These are phyloP conservation scores for Hyalella azteca DNA, from an alignment of 2,888 invertebrate genomes.

Conservation along the genomic window DNA sequence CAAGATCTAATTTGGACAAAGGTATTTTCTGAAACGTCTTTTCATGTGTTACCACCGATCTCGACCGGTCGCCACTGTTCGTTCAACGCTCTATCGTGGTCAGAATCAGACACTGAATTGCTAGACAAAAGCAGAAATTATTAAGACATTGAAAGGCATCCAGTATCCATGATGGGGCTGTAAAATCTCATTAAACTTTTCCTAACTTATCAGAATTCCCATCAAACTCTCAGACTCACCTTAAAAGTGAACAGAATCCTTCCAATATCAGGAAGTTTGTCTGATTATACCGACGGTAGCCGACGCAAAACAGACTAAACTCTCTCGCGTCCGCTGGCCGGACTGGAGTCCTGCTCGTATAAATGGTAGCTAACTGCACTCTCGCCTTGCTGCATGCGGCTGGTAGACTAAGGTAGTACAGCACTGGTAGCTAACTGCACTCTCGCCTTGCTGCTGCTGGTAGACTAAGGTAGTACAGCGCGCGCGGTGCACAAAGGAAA, in stretches of 20 bases:
- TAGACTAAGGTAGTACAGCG: too few species aligned
- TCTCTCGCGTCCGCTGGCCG: neutral
- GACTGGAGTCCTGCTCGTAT: too few species aligned
- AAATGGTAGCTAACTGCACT: too few species aligned
- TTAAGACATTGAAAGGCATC: slow-evolving; percentile 28
- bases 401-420: too few species aligned
- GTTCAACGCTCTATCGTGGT: neutral
- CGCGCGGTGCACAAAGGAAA: too few species aligned
- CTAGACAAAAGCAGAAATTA: slow-evolving; percentile 35
- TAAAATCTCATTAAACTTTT: slow-evolving; percentile 36
- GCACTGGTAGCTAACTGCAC: too few species aligned
- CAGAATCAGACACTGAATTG: neutral
- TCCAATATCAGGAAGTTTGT: slow-evolving; percentile 35
- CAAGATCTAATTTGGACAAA: neutral
- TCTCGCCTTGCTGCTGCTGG: too few species aligned
- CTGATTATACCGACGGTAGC: slow-evolving; percentile 24
- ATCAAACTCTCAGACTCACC: slow-evolving; percentile 32
- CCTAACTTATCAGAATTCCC: slow-evolving; percentile 37
- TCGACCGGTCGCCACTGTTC: neutral
- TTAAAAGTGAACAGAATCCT: slow-evolving; percentile 34
- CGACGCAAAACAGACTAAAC: slow-evolving; percentile 20
- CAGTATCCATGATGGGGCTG: slow-evolving; percentile 31
- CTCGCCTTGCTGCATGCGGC: too few species aligned
- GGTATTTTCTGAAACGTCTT: neutral
- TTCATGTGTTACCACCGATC: neutral